Conservation (phyloP, 2,113 vertebrate genomes). For the Oxyura jamaicensis region DNA sequence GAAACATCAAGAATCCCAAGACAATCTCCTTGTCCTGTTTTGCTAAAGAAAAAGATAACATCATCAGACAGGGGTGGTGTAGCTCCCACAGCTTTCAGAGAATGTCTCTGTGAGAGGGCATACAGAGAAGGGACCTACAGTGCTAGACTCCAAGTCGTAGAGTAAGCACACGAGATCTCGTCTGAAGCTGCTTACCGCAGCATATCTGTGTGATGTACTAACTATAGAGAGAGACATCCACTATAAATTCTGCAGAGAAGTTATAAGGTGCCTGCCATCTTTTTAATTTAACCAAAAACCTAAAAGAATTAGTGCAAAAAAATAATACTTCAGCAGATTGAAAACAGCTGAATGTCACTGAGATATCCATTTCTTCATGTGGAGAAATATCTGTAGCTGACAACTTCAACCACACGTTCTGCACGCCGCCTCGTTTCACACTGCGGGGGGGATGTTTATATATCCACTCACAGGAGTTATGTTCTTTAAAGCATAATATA, state of each 20-base stretch:
- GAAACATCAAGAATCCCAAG: neutral
- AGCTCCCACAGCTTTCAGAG: neutral
- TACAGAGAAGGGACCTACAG: neutral
- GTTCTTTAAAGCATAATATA: slow-evolving; percentile 43
- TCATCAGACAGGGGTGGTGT: neutral
- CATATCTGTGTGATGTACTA: neutral
- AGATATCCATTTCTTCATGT: slow-evolving; percentile 13
- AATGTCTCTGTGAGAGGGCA: neutral
- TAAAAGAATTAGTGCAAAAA: neutral
- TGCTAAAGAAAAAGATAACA: neutral
- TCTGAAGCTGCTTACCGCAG: neutral
- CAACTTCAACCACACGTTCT: slow-evolving; percentile 25
- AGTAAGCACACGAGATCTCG: neutral
- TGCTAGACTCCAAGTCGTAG: neutral
- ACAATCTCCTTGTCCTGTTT: rapidly evolving
- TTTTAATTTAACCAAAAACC: neutral
- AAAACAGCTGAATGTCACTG: slow-evolving; percentile 3
- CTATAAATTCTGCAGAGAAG: neutral
- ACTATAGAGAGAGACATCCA: neutral
- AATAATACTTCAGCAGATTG: neutral
- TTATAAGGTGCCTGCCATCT: neutral
- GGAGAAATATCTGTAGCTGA: slow-evolving; percentile 4
- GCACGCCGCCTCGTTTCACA: neutral
- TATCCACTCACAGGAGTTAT: neutral
- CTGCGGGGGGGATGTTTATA: slow-evolving; percentile 56